phyloP scores from a whole-genome alignment of 2,888 invertebrate species.

The Tipula vernalis region DNA sequence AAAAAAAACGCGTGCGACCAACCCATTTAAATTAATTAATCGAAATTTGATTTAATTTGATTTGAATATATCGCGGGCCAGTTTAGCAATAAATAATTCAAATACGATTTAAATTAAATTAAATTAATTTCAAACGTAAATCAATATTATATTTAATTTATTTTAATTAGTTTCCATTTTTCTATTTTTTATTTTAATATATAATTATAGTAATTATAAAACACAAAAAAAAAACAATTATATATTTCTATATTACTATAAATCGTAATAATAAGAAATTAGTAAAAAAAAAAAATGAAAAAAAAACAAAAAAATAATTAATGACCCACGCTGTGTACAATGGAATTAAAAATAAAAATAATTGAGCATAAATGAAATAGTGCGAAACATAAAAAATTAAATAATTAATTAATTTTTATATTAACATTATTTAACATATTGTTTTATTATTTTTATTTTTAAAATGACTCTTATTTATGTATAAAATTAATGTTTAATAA shows the following conservation, averaged over 20 bases:
- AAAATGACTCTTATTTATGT: not conserved
- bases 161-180: not conserved
- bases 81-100: not conserved
- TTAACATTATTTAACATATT: not conserved
- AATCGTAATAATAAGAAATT: not conserved
- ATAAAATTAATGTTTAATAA: not conserved
- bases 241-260: not conserved
- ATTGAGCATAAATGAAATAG: not conserved
- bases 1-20: not conserved
- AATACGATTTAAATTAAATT: not conserved
- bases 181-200: not conserved
- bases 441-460: not conserved
- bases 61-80: not conserved
- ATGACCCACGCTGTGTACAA: slow-evolving; percentile 8
- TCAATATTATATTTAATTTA: slow-evolving; percentile 4
- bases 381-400: not conserved
- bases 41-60: not conserved
- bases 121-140: not conserved
- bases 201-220: not conserved
- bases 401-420: not conserved
- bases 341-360: not conserved
- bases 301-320: not conserved
- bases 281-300: not conserved
- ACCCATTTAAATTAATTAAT: not conserved
- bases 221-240: not conserved